Percentiles rank a stretch among this genome's conserved stretches.
phyloP scores from a whole-genome alignment of 37 sponge, comb jelly and placozoan genomes.

The Halisarca cf. caerulea region DNA sequence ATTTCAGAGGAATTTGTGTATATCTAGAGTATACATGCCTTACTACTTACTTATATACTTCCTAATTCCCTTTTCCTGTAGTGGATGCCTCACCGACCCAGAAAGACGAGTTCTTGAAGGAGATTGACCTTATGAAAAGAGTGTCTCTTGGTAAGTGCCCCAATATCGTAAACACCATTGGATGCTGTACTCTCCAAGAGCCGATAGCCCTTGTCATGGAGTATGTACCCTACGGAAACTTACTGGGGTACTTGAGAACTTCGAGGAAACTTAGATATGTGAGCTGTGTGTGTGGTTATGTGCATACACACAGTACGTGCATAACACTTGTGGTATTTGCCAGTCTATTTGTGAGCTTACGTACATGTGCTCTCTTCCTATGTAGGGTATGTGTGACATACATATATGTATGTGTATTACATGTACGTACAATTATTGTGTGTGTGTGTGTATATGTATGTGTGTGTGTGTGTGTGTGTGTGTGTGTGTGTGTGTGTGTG shows the following conservation, averaged over 20 bases:
- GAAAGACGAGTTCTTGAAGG: conserved; percentile 23
- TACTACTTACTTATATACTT: not conserved
- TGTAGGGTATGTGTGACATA: not conserved
- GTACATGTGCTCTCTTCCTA: no score
- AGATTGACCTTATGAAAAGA: conserved; percentile 38
- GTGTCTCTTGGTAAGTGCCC: not conserved
- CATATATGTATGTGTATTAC: not conserved
- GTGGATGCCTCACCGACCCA: conserved; percentile 4
- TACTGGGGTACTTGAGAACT: conserved; percentile 16
- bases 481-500: no score
- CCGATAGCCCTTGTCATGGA: conserved; percentile 24
- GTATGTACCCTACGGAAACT: conserved; percentile 19
- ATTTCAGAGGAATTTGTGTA: no score
- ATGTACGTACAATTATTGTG: not conserved
- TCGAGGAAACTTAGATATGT: not conserved
- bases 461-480: no score
- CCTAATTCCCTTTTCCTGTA: not conserved
- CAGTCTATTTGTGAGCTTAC: not conserved
- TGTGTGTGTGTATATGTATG: not conserved
- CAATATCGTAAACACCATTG: conserved; percentile 32
- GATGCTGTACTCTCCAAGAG: conserved; percentile 26
- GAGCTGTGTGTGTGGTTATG: not conserved
- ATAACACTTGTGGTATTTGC: not conserved
- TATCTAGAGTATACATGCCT: no score
- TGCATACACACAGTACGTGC: not conserved